Evolutionary conservation across 2,888 invertebrate species (phyloP).

Genomic region (Bhutanitis thaidina): DNA sequence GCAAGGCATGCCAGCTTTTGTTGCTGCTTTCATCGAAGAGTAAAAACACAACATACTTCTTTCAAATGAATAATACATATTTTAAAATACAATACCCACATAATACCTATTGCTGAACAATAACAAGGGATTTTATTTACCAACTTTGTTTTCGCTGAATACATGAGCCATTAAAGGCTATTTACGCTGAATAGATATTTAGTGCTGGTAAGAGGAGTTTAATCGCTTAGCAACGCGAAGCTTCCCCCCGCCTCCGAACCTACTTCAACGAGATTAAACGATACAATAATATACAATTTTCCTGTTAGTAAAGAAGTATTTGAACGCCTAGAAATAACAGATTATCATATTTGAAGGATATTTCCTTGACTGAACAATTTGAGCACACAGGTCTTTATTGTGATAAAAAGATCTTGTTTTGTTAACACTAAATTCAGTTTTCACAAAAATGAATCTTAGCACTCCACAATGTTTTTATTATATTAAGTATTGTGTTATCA

Average conservation of each 20-base stretch:
- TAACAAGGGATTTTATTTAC: conserved; percentile 6
- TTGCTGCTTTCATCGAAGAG: too few species aligned
- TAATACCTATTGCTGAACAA: too few species aligned
- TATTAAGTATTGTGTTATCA: too few species aligned
- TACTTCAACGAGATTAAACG: conserved; percentile 47
- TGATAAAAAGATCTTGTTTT: too few species aligned
- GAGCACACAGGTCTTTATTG: too few species aligned
- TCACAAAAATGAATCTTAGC: too few species aligned
- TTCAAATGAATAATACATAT: too few species aligned
- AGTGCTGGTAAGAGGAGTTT: conserved; percentile 40
- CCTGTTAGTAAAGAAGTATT: conserved; percentile 7
- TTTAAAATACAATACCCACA: too few species aligned
- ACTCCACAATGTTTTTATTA: too few species aligned
- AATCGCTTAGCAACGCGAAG: conserved; percentile 48
- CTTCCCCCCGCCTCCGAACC: conserved; percentile 26
- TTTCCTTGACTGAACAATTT: background rate
- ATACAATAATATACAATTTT: conserved; percentile 25
- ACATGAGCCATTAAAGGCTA: conserved; percentile 10
- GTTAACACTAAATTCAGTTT: too few species aligned
- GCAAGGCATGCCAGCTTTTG: too few species aligned
- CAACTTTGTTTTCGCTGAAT: conserved; percentile 12
- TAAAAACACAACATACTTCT: too few species aligned
- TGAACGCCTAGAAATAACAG: conserved; percentile 1
- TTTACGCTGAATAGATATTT: conserved; percentile 10
- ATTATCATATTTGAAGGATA: background rate